Evolutionary conservation across 1,140 invertebrate species (phyloP).

Genomic region (Drosophila takahashii): DNA sequence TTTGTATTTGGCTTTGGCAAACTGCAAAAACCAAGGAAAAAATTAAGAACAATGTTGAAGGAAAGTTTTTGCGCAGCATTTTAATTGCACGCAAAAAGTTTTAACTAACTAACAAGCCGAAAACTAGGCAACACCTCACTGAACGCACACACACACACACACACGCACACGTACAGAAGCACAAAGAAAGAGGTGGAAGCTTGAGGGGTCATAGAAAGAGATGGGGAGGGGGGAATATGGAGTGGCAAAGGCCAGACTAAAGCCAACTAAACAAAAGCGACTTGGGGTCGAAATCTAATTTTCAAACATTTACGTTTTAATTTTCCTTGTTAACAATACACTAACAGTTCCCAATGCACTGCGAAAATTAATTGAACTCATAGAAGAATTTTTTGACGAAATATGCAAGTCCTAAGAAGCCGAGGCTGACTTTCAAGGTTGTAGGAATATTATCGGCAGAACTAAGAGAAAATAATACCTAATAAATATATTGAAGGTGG

Average conservation of each 20-base stretch:
- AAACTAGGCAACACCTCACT: slow-evolving; percentile 80
- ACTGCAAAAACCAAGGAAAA: slow-evolving; percentile 71
- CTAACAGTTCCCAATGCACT: slow-evolving; percentile 14
- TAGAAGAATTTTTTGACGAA: no score
- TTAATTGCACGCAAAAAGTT: slow-evolving; percentile 82
- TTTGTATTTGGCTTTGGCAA: slow-evolving; percentile 79
- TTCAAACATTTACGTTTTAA: slow-evolving; percentile 83
- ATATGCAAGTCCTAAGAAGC: no score
- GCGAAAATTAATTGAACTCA: no score
- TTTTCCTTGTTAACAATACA: slow-evolving; percentile 80
- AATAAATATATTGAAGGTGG: no score
- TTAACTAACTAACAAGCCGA: slow-evolving; percentile 82
- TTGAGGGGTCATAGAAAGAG: no score
- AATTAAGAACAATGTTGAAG: slow-evolving; percentile 79
- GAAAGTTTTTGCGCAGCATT: slow-evolving; percentile 81
- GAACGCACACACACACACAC: slow-evolving; percentile 40
- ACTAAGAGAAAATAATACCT: no score
- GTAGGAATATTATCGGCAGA: no score
- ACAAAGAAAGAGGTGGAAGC: slow-evolving; percentile 19
- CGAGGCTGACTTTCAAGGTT: no score
- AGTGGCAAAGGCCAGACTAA: slow-evolving; percentile 11
- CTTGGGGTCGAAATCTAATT: slow-evolving; percentile 76
- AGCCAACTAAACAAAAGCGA: slow-evolving; percentile 69
- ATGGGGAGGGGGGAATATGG: neutral
- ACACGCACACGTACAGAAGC: slow-evolving; percentile 8